Percentiles rank a stretch among this genome's conserved stretches.
Evolutionary conservation across 2,888 invertebrate species (phyloP).

Genomic region (Melangyna quadrimaculata): DNA sequence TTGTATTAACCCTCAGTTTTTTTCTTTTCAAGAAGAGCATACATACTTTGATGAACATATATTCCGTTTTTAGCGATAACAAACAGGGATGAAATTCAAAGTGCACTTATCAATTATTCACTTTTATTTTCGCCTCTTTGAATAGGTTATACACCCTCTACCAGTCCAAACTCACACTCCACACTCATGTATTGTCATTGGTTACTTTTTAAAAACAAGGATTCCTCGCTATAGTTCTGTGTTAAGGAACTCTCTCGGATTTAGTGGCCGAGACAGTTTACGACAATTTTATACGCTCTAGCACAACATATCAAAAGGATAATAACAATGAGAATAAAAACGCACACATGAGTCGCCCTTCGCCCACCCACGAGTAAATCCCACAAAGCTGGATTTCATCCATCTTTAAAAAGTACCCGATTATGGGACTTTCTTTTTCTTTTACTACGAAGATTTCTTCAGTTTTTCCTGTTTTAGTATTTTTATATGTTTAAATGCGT

Average conservation of each 20-base stretch:
- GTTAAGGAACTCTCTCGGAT: slow-evolving; percentile 45
- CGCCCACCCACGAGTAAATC: slow-evolving; percentile 34
- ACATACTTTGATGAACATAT: neutral
- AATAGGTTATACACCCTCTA: too few relatives aligned
- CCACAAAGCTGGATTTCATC: slow-evolving; percentile 40
- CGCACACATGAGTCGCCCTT: slow-evolving; percentile 44
- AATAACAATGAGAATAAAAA: slow-evolving; percentile 66
- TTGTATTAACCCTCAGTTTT: neutral
- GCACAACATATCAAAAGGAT: slow-evolving; percentile 69
- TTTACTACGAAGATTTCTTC: slow-evolving; percentile 32
- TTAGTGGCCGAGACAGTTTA: slow-evolving; percentile 70
- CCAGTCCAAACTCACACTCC: too few relatives aligned
- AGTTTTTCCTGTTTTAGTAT: slow-evolving; percentile 30
- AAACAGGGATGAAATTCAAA: neutral
- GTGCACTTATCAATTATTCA: slow-evolving; percentile 61
- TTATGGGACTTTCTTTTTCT: slow-evolving; percentile 54
- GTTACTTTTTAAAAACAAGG: slow-evolving; percentile 49
- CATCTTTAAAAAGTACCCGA: slow-evolving; percentile 60
- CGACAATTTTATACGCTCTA: slow-evolving; percentile 69
- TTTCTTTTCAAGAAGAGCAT: neutral
- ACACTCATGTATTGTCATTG: neutral
- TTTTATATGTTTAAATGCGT: slow-evolving; percentile 69
- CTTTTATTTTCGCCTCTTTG: slow-evolving; percentile 22
- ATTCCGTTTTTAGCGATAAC: neutral
- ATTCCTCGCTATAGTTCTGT: slow-evolving; percentile 16